These are phyloP conservation scores for Notospermus geniculatus DNA, from an alignment of 1,140 invertebrate genomes.

Conservation along the genomic window DNA sequence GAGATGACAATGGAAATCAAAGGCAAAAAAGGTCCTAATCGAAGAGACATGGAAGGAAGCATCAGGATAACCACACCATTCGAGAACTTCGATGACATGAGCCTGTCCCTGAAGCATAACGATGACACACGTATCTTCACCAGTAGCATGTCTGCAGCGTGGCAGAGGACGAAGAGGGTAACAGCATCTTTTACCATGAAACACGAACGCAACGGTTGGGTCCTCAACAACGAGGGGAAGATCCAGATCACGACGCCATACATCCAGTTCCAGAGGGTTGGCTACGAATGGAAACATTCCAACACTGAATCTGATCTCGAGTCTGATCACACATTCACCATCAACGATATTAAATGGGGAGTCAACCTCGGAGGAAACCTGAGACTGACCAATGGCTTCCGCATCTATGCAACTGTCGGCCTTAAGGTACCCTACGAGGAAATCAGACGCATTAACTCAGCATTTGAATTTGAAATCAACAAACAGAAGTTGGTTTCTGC, in stretches of 20 bases:
- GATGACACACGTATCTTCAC: slow-evolving; percentile 20
- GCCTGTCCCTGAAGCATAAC: slow-evolving; percentile 17
- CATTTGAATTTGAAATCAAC: too few species aligned
- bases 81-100: slow-evolving; percentile 13
- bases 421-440: too few species aligned
- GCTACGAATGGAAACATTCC: too few species aligned
- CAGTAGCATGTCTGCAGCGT: slow-evolving; percentile 15
- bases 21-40: not conserved
- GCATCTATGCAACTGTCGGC: too few species aligned
- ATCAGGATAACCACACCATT: slow-evolving; percentile 29
- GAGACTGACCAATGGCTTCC: too few species aligned
- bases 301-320: too few species aligned
- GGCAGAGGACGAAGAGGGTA: slow-evolving; percentile 18
- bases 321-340: too few species aligned
- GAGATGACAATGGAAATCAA: slow-evolving; percentile 13
- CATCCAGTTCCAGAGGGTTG: not conserved
- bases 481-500: too few species aligned
- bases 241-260: slow-evolving; percentile 10
- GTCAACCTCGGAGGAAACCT: too few species aligned
- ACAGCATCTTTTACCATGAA: slow-evolving; percentile 19
- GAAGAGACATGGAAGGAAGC: slow-evolving; percentile 18
- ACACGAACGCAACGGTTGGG: slow-evolving; percentile 6
- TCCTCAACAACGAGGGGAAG: slow-evolving; percentile 22
- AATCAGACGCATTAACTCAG: too few species aligned
- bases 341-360: too few species aligned